Conservation (phyloP, 2,113 vertebrate genomes). For the Engraulis encrasicolus region DNA sequence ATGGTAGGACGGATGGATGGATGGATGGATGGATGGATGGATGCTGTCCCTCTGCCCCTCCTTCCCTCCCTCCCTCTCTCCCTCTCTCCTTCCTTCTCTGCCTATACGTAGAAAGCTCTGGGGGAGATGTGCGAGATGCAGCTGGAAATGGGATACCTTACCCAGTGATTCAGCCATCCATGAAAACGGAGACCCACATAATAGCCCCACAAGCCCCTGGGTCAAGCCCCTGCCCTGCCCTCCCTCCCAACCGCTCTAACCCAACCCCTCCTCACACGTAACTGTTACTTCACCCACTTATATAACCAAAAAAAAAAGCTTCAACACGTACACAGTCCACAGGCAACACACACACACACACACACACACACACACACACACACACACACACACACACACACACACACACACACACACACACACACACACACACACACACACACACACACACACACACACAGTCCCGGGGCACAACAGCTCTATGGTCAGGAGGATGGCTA, state of each 20-base stretch:
- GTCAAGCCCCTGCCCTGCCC: background rate
- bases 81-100: no score
- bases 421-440: no score
- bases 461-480: background rate
- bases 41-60: background rate
- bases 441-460: background rate
- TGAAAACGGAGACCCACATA: constrained; percentile 32
- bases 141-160: constrained; percentile 31
- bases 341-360: background rate
- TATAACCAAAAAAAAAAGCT: background rate
- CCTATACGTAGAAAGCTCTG: background rate
- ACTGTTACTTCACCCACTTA: constrained; percentile 14
- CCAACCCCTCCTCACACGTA: background rate
- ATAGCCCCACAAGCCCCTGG: constrained; percentile 34
- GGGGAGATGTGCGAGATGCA: background rate
- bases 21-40: background rate
- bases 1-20: background rate
- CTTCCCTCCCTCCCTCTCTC: no score
- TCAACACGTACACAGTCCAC: background rate
- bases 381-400: background rate
- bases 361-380: background rate
- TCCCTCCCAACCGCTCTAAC: no score
- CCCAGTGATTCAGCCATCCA: constrained; percentile 1
- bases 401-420: no score
- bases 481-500: background rate